Percentiles rank a stretch among this genome's conserved stretches.
Evolutionary conservation across 2,113 vertebrate species (phyloP).

Genomic region (Porphyrio hochstetteri): DNA sequence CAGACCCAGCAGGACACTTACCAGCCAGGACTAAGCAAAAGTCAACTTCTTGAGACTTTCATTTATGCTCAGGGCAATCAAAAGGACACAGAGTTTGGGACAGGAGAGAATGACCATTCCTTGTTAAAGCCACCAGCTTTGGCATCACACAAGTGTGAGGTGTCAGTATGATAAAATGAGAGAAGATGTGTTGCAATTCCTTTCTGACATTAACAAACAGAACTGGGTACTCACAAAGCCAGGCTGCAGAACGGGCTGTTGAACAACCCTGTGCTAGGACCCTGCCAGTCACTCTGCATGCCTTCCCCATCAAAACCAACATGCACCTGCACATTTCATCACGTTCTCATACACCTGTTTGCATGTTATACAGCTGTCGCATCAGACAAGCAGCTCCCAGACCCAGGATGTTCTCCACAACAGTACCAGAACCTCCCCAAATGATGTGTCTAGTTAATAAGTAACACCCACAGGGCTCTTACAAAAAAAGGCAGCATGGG

Average conservation of each 20-base stretch:
- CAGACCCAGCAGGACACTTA: background rate
- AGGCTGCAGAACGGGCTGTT: background rate
- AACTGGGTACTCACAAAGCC: background rate
- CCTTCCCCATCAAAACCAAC: background rate
- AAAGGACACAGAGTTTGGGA: background rate
- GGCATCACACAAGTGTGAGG: background rate
- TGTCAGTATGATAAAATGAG: fast-evolving
- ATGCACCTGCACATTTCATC: background rate
- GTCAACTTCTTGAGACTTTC: background rate
- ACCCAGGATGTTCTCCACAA: background rate
- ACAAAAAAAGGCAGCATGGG: background rate
- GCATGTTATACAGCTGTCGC: background rate
- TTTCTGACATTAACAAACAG: background rate
- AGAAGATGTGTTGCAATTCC: background rate
- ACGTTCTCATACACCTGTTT: background rate
- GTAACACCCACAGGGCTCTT: background rate
- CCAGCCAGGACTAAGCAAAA: background rate
- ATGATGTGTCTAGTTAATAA: background rate
- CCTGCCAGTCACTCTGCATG: background rate
- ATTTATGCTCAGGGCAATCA: background rate
- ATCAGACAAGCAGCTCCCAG: background rate
- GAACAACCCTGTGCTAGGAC: fast-evolving
- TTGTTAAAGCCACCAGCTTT: background rate
- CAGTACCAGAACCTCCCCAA: background rate
- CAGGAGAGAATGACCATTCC: background rate